phyloP scores from a whole-genome alignment of 2,888 invertebrate species.

The Phaedon cochleariae region DNA sequence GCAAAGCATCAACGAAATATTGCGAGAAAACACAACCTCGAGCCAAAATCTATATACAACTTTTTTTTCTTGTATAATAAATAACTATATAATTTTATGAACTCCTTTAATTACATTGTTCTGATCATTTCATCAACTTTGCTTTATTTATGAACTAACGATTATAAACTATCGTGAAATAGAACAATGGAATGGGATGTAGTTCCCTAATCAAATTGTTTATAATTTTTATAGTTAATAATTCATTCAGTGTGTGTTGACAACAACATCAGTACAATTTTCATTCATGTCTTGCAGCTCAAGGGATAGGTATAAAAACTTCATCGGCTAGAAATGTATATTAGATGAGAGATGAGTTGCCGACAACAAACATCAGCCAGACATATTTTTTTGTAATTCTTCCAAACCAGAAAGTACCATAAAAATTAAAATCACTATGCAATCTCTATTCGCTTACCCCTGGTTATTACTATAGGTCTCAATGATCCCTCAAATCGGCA shows the following conservation, averaged over 20 bases:
- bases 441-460: conserved; percentile 5
- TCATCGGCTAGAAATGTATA: not conserved
- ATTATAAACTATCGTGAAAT: conserved; percentile 15
- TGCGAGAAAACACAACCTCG: no score
- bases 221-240: not conserved
- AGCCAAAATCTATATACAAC: no score
- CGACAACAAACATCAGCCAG: not conserved
- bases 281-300: not conserved
- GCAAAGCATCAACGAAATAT: no score
- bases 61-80: no score
- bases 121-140: conserved; percentile 41
- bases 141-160: conserved; percentile 36
- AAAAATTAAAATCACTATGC: not conserved
- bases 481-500: conserved; percentile 27
- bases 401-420: not conserved
- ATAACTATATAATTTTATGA: conserved; percentile 45
- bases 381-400: not conserved
- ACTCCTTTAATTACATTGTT: conserved; percentile 41
- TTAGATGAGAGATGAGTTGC: not conserved
- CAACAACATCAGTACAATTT: not conserved
- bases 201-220: not conserved
- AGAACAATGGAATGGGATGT: not conserved
- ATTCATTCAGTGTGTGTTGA: not conserved
- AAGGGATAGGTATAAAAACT: no score
- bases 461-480: conserved; percentile 17